phyloP scores from a whole-genome alignment of 2,888 invertebrate genomes.

The Dolomedes plantarius region DNA sequence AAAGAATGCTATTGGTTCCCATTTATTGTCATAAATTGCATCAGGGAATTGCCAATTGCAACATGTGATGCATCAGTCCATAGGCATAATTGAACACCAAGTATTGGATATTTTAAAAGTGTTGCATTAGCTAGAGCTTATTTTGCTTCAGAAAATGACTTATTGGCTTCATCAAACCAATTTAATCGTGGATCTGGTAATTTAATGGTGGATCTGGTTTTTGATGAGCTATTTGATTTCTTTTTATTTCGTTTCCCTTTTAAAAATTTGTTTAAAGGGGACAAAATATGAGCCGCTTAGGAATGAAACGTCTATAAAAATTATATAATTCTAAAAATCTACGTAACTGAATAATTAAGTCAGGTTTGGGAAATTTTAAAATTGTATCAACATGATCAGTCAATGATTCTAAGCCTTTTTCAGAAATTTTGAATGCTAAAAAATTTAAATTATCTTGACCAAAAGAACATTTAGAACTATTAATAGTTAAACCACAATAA shows the following conservation, averaged over 20 bases:
- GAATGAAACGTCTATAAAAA: conserved; percentile 58
- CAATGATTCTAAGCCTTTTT: not conserved
- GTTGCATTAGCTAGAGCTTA: not conserved
- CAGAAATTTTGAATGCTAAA: conserved; percentile 13
- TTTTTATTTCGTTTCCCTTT: too few relatives aligned
- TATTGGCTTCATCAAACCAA: not conserved
- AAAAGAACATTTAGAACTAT: conserved; percentile 7
- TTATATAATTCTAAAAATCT: conserved; percentile 51
- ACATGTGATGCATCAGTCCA: not conserved
- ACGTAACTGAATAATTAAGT: conserved; percentile 39
- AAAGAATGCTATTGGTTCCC: too few relatives aligned
- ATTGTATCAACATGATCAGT: conserved; percentile 36
- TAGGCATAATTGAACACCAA: conserved; percentile 1
- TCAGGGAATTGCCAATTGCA: not conserved
- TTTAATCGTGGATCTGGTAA: not conserved
- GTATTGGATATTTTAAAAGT: not conserved
- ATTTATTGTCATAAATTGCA: too few relatives aligned
- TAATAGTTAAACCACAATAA: not conserved
- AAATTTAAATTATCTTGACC: not conserved
- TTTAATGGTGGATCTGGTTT: not conserved
- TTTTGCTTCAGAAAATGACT: conserved; percentile 5
- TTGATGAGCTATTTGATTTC: too few relatives aligned
- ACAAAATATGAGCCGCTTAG: not conserved
- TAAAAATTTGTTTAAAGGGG: too few relatives aligned
- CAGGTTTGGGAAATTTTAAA: conserved; percentile 37